Evolutionary conservation across 1,140 invertebrate species (phyloP), one percentile per base, ranked within the genome.

Genomic region (Goniozus legneri): DNA sequence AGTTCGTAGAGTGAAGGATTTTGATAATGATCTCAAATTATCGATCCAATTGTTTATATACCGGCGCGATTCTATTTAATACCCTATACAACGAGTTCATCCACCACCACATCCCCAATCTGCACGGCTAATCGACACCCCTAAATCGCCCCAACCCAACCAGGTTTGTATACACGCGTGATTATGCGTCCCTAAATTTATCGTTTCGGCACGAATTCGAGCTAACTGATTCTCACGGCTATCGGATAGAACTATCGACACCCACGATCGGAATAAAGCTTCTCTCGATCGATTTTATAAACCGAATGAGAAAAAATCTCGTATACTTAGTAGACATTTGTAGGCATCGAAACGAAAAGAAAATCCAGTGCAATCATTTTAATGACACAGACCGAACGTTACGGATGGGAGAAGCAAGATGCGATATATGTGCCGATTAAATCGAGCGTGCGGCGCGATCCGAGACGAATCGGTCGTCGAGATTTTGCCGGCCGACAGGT

Each of bases 21-120:
- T 61, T 69, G 72, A 73, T 75, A 73, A 75, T 64, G 58, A 75
- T 75, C 69, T 73, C 61, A 66, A 73, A 75, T 71, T 75, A 75
- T 73, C 61, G 71, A 75, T 75, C 69, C 68, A 66, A 73, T 75
- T 73, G 69, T 73, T 75, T 71, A 71, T 71, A 72, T 60, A 67
- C 65, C 60, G 59, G 64, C 62, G 64, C 67, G 64, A 72, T 73
- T 71, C 65, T 67, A 67, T 66, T 73, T 73, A 69, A 74, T 70
- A 54, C 56, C 51, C 45, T 47, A 3, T 33, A 2, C 24, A 41
- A n/a, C 10, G 30, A 14, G 3, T 16, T 19, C 14, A n/a, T 30
- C 32, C 27, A 10, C 10, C 20, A 10, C 15, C 14, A 27, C 40
- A 41, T 27, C 22, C 34, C 47, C 42, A 20, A 10, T n/a, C n/a